Evolutionary conservation across 2,113 vertebrate species (phyloP).

Genomic region (Marcusenius ussheri): DNA sequence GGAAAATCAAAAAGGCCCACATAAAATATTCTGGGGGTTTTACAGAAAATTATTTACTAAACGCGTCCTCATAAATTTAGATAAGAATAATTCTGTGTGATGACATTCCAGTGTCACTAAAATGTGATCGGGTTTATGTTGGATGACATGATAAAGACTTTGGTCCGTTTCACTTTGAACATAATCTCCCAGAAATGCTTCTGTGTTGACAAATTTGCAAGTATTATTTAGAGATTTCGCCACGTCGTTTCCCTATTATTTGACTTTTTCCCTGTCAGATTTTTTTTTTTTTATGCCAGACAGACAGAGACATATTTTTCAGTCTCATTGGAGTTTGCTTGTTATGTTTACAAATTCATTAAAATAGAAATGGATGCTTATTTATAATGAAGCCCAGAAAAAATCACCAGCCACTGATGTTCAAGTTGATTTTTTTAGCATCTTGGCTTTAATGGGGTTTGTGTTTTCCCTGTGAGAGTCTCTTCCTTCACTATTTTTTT

Average conservation of each 20-base stretch:
- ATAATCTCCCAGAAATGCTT: slow-evolving; percentile 36
- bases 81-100: slow-evolving; percentile 36
- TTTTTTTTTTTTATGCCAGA: not conserved
- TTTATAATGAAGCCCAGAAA: not conserved
- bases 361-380: not conserved
- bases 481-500: not conserved
- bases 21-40: slow-evolving; percentile 33
- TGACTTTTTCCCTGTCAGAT: slow-evolving; percentile 10
- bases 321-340: not conserved
- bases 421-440: not conserved
- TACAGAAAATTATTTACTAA: slow-evolving; percentile 39
- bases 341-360: not conserved
- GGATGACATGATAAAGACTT: slow-evolving; percentile 39
- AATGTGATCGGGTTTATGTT: slow-evolving; percentile 29
- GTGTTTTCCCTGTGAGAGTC: not conserved
- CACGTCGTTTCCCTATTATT: slow-evolving; percentile 5
- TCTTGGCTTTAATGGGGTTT: not conserved
- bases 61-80: slow-evolving; percentile 39
- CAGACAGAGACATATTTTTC: not conserved
- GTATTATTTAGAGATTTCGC: slow-evolving; percentile 33
- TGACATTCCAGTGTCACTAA: slow-evolving; percentile 37
- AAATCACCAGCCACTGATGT: not conserved
- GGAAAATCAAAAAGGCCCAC: slow-evolving; percentile 35
- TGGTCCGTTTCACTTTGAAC: slow-evolving; percentile 31
- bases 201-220: slow-evolving; percentile 29